phyloP scores from a whole-genome alignment of 1,140 invertebrate species.

The Bombyx mori region DNA sequence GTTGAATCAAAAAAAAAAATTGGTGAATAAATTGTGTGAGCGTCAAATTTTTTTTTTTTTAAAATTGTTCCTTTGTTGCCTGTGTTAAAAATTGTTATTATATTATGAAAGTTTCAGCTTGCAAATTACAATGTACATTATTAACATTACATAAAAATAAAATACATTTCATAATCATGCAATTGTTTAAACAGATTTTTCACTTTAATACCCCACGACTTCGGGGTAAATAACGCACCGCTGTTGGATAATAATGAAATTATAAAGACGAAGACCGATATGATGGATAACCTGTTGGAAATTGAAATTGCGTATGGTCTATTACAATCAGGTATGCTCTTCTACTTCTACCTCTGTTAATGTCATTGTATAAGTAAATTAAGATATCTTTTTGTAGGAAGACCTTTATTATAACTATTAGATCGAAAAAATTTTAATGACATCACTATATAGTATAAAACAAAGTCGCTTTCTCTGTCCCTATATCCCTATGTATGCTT shows the following conservation, averaged over 20 bases:
- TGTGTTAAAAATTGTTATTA: too few relatives aligned
- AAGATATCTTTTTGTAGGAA: not conserved
- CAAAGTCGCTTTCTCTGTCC: too few relatives aligned
- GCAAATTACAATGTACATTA: not conserved
- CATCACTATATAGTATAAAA: too few relatives aligned
- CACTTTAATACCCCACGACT: conserved; percentile 95
- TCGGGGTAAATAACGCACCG: conserved; percentile 88
- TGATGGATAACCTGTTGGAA: conserved; percentile 93
- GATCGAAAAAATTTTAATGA: too few relatives aligned
- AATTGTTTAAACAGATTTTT: conserved; percentile 77
- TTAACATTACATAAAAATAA: not conserved
- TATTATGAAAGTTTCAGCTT: too few relatives aligned
- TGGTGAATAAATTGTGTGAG: too few relatives aligned
- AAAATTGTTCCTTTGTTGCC: too few relatives aligned
- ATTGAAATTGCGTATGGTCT: conserved; percentile 96
- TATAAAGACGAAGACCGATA: conserved; percentile 90
- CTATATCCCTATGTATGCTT: too few relatives aligned
- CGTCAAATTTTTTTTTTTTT: too few relatives aligned
- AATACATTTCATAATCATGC: not conserved
- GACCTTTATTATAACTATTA: too few relatives aligned
- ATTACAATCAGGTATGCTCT: conserved; percentile 73
- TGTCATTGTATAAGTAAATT: too few relatives aligned
- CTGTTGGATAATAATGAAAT: conserved; percentile 83
- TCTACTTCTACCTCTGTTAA: not conserved
- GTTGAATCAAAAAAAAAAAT: too few relatives aligned